These are phyloP conservation scores for Acanthaster planci DNA, from an alignment of 35 echinoderm and acorn worm genomes.

Conservation along the genomic window DNA sequence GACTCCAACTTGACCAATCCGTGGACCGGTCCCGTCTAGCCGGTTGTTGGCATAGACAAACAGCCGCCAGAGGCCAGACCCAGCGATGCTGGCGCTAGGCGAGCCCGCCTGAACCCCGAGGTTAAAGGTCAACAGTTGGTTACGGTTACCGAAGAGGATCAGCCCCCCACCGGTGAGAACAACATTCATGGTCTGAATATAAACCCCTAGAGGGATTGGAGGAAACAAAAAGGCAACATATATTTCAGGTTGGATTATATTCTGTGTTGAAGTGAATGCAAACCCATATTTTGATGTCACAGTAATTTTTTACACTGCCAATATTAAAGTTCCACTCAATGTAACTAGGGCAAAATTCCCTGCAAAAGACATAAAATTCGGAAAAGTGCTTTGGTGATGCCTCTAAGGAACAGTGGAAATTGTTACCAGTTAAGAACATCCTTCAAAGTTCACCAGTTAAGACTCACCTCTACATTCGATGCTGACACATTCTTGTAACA, in stretches of 20 bases:
- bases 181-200: conserved; percentile 22
- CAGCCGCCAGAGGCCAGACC: conserved; percentile 73
- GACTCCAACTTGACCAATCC: conserved; percentile 3
- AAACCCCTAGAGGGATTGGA: not conserved
- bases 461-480: conserved; percentile 58
- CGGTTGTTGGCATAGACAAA: conserved; percentile 59
- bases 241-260: too few relatives aligned
- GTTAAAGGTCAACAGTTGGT: conserved; percentile 48
- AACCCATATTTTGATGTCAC: too few relatives aligned
- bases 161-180: not conserved
- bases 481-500: conserved; percentile 38
- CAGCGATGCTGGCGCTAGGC: conserved; percentile 61
- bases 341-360: too few relatives aligned
- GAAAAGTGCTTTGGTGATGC: too few relatives aligned
- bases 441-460: too few relatives aligned
- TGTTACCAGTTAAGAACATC: too few relatives aligned
- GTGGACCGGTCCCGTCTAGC: not conserved
- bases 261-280: too few relatives aligned
- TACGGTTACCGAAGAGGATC: conserved; percentile 23
- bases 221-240: too few relatives aligned
- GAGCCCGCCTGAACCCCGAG: conserved; percentile 29
- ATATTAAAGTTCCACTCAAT: too few relatives aligned
- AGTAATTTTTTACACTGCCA: too few relatives aligned
- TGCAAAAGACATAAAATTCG: too few relatives aligned
- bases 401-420: too few relatives aligned